A percentile compares a stretch with the other conserved stretches of the same genome.
Evolutionary conservation across 2,888 invertebrate species (phyloP).

Genomic region (Yponomeuta plumbellus): DNA sequence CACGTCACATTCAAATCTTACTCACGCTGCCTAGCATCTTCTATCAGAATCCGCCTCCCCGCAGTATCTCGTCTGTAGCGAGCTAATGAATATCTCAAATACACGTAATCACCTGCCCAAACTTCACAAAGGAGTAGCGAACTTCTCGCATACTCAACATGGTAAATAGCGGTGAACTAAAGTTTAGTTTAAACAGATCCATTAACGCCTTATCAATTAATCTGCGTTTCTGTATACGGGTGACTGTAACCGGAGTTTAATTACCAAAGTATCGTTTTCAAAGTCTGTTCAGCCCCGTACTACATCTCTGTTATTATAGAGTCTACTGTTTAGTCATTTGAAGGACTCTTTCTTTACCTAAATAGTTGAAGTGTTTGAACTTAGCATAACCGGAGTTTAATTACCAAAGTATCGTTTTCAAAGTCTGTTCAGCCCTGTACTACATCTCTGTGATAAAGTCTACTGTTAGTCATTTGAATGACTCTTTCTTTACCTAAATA

Average conservation of each 20-base stretch:
- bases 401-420: constrained; percentile 39
- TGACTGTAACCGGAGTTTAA: constrained; percentile 35
- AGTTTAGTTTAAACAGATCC: constrained; percentile 10
- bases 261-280: constrained; percentile 39
- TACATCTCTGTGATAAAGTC: too few relatives aligned
- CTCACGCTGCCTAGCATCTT: not conserved
- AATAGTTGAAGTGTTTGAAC: too few relatives aligned
- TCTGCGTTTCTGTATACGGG: constrained; percentile 35
- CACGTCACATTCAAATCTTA: too few relatives aligned
- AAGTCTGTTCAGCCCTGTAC: constrained; percentile 30
- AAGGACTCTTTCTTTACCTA: too few relatives aligned
- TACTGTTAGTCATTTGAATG: too few relatives aligned
- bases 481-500: too few relatives aligned
- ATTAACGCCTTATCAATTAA: constrained; percentile 38
- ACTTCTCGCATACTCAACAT: constrained; percentile 1
- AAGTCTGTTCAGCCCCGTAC: constrained; percentile 30
- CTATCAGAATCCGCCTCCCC: not conserved
- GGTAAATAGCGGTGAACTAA: not conserved
- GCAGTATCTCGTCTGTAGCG: not conserved
- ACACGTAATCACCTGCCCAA: not conserved
- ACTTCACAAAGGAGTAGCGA: not conserved
- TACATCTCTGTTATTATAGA: too few relatives aligned
- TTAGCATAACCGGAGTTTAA: constrained; percentile 35
- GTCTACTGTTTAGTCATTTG: too few relatives aligned
- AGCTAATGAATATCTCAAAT: not conserved